phyloP scores from a whole-genome alignment of 1,140 invertebrate genomes.

The Euwallacea fornicatus region DNA sequence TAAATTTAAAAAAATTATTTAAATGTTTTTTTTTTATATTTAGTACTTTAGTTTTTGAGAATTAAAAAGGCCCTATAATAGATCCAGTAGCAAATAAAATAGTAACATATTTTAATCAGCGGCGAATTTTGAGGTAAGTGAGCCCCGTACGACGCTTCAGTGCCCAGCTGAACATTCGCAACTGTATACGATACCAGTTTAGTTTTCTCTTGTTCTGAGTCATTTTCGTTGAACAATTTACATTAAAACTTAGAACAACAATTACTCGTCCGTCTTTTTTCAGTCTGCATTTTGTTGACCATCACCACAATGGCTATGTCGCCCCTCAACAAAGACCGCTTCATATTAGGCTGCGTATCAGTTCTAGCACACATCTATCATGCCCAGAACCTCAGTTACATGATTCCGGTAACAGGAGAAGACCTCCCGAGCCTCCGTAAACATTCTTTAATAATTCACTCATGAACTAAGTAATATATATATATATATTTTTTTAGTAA shows the following conservation, averaged over 20 bases:
- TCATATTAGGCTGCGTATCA: conserved; percentile 54
- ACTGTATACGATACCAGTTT: not conserved
- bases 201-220: too few relatives aligned
- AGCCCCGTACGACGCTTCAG: too few relatives aligned
- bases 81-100: too few relatives aligned
- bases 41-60: too few relatives aligned
- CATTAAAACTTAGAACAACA: too few relatives aligned
- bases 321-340: conserved; percentile 53
- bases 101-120: too few relatives aligned
- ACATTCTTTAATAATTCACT: conserved; percentile 17
- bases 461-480: not conserved
- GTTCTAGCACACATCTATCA: conserved; percentile 56
- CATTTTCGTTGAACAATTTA: too few relatives aligned
- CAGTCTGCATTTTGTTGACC: conserved; percentile 56
- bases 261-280: conserved; percentile 8
- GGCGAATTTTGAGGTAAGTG: too few relatives aligned
- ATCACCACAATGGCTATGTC: conserved; percentile 55
- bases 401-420: conserved; percentile 53
- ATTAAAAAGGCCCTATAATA: too few relatives aligned
- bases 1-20: too few relatives aligned
- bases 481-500: conserved; percentile 42
- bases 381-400: conserved; percentile 53
- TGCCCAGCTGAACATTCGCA: too few relatives aligned
- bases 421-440: conserved; percentile 43
- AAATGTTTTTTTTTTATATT: too few relatives aligned